These are phyloP conservation scores for Magallana ariakensis DNA, from an alignment of 1,140 invertebrate species.

Conservation along the genomic window DNA sequence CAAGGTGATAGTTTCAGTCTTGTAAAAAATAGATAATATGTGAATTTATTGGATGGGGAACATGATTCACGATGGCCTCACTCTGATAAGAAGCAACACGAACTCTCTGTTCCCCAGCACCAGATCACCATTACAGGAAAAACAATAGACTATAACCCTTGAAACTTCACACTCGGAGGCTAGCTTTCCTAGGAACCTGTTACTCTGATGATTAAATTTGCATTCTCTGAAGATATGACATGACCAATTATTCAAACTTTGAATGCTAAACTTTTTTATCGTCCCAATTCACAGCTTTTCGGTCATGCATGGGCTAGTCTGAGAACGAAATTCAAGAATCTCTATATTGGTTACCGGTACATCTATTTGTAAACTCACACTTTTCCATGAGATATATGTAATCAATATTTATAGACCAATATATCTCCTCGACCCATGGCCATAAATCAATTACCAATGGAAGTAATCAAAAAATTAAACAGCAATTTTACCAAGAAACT, in stretches of 20 bases:
- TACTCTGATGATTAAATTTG: constrained; percentile 10
- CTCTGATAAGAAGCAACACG: constrained; percentile 11
- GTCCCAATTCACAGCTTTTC: too few species aligned
- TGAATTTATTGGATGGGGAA: constrained; percentile 26
- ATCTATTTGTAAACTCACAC: neutral
- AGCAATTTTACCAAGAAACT: constrained; percentile 11
- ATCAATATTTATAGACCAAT: constrained; percentile 32
- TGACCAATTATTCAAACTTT: neutral
- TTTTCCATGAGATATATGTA: constrained; percentile 1
- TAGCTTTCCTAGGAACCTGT: neutral
- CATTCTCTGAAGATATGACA: constrained; percentile 8
- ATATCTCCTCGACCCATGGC: neutral
- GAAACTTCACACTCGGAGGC: constrained; percentile 15
- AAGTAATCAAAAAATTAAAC: constrained; percentile 25
- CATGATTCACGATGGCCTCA: constrained; percentile 12
- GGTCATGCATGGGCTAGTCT: neutral
- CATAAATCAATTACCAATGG: constrained; percentile 22
- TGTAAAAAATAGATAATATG: constrained; percentile 38
- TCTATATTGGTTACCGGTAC: neutral
- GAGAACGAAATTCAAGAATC: neutral
- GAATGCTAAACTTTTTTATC: too few species aligned
- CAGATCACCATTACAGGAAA: constrained; percentile 7
- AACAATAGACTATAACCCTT: constrained; percentile 16
- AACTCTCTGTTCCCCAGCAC: constrained; percentile 8
- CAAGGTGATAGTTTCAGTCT: constrained; percentile 11